Conservation (phyloP, 2,797 vertebrate genomes). For the Lerista edwardsae region DNA sequence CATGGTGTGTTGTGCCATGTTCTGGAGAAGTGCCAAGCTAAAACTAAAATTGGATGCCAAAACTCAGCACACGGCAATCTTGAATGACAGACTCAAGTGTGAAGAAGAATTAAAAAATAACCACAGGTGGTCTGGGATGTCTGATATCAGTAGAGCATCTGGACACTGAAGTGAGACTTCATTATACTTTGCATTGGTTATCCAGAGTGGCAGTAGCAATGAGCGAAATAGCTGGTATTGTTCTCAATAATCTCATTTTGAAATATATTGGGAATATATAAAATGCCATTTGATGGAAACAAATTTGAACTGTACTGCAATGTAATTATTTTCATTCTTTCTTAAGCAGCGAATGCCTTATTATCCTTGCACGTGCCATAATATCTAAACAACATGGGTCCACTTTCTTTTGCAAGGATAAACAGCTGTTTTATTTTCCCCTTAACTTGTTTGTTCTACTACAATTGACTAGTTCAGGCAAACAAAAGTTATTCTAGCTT, state of each 20-base stretch:
- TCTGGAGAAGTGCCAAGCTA: conserved; percentile 69
- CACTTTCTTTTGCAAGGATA: conserved; percentile 34
- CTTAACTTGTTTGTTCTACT: conserved; percentile 42
- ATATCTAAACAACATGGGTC: conserved; percentile 15
- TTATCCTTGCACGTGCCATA: not conserved
- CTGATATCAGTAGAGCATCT: conserved; percentile 82
- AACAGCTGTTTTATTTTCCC: conserved; percentile 33
- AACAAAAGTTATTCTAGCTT: too few relatives aligned
- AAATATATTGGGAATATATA: conserved; percentile 18
- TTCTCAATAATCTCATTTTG: conserved; percentile 46
- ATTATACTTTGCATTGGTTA: conserved; percentile 52
- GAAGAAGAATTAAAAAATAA: conserved; percentile 75
- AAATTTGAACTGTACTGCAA: conserved; percentile 1
- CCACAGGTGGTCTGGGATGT: conserved; percentile 85
- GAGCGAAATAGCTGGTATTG: conserved; percentile 36
- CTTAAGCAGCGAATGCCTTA: not conserved
- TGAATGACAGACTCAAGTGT: conserved; percentile 75
- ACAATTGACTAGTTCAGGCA: not conserved
- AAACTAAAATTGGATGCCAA: conserved; percentile 63
- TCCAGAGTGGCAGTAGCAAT: conserved; percentile 45
- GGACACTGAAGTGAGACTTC: conserved; percentile 76
- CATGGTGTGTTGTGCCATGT: conserved; percentile 13
- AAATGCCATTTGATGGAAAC: not conserved
- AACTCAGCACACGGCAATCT: conserved; percentile 52
- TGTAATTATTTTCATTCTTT: not conserved